Base-by-base conservation (phyloP, 2,797 vertebrate genomes). In the Myripristis murdjan region DNA sequence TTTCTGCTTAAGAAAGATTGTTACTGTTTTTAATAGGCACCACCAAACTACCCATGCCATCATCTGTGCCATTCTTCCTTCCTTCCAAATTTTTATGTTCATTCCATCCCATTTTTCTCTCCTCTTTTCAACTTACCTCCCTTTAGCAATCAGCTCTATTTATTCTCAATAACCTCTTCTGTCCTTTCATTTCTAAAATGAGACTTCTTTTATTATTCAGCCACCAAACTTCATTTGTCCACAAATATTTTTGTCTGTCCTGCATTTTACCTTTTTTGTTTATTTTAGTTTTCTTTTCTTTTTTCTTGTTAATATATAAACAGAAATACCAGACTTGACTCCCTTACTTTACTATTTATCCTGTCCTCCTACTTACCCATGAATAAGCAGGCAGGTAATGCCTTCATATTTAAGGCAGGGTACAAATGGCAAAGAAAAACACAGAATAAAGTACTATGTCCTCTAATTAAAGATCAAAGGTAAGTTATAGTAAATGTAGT, bases 61-160 rank as follows among this genome's bases (percentile, higher is more conserved):
- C 5, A 46, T 51, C 60, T 1, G 33, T 58, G 35, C 44, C 69
- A 28, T 58, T 43, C 14, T 54, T 61, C 69, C 1, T 33, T 60
- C 44, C 8, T 48, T 43, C 16, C 22, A 48, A 8, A 14, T 16
- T 49, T 53, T 5, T 49, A 59, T 48, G 2, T 41, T 37, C 2
- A 46, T 0, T 35, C 23, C 8, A 6, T 31, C 28, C 28, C 35
- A 37, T 10, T 8, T 11, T 9, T 10, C 35, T 10, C 2, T 37
- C 7, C 9, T 12, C 35, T 37, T 37, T 37, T 37, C 35, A 6
- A 31, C 28, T 28, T 7, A 8, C 31, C 28, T 31, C 31, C 20
- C 11, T 26, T 59, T 22, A 18, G 53, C 28, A 31, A 7, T 31
- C 28, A 31, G 28, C 5, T 31, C 20, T 20, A 1, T 28, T 20